These are phyloP conservation scores for Microplitis deprimator DNA, from an alignment of 2,888 invertebrate species.

Conservation along the genomic window DNA sequence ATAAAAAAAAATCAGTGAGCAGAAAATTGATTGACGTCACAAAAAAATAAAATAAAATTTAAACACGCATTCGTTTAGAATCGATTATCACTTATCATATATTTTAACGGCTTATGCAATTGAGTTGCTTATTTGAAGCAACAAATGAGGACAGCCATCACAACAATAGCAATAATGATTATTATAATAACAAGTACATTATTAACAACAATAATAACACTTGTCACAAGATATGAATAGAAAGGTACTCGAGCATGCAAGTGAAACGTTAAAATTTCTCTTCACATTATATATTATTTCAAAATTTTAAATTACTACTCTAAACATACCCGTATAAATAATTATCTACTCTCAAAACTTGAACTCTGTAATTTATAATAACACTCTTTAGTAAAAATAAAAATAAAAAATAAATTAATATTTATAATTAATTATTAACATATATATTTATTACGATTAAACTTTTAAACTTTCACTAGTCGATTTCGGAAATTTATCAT, in stretches of 20 bases:
- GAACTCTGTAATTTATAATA: not conserved
- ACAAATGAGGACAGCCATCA: not conserved
- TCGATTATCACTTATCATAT: not conserved
- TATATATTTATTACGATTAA: not conserved
- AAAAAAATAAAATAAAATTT: too few species aligned
- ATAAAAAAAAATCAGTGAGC: too few species aligned
- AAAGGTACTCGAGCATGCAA: not conserved
- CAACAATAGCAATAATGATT: not conserved
- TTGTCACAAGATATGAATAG: slow-evolving; percentile 1
- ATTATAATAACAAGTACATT: not conserved
- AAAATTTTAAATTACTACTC: not conserved
- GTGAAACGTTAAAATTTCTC: not conserved
- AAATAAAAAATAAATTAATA: not conserved
- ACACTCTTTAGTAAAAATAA: not conserved
- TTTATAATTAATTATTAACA: slow-evolving; percentile 1
- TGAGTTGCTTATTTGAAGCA: not conserved
- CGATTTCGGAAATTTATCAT: not conserved
- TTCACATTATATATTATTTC: not conserved
- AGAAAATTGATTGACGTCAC: not conserved
- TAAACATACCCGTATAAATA: not conserved
- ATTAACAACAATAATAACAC: not conserved
- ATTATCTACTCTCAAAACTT: not conserved
- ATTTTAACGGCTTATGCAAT: not conserved
- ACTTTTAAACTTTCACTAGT: not conserved
- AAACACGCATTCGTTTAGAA: not conserved